Evolutionary conservation across 2,888 invertebrate genomes (phyloP).

Genomic region (Mycalesis mineus): DNA sequence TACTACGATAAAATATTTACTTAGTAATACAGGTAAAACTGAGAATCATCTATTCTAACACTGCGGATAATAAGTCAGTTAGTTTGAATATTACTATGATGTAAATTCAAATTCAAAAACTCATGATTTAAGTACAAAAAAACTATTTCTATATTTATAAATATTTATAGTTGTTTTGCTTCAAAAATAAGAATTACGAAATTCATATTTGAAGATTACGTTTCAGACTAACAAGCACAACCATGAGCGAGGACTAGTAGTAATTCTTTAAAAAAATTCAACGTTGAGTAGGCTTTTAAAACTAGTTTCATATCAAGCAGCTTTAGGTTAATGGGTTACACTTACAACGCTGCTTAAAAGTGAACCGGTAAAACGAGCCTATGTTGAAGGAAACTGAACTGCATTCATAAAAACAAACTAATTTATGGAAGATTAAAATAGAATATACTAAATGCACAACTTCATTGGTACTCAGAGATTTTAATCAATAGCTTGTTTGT

Average conservation of each 20-base stretch:
- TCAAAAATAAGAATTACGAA: no score
- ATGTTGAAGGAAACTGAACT: not conserved
- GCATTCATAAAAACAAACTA: not conserved
- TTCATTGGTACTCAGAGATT: no score
- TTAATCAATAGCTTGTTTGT: no score
- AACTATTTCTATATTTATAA: no score
- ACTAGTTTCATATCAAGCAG: not conserved
- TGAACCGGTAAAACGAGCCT: slow-evolving; percentile 2
- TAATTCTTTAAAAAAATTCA: not conserved
- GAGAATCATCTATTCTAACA: no score
- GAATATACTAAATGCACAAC: not conserved
- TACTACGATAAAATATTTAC: not conserved
- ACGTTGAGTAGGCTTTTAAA: not conserved
- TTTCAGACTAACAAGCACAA: no score
- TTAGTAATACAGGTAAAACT: not conserved
- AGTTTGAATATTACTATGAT: no score
- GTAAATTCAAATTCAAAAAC: no score
- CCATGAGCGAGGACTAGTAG: not conserved
- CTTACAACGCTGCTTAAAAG: not conserved
- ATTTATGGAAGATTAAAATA: not conserved
- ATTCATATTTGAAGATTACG: no score
- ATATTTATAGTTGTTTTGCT: no score
- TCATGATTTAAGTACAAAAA: no score
- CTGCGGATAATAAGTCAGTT: not conserved
- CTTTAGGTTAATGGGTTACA: not conserved